Evolutionary conservation across 1,140 invertebrate species (phyloP).

Genomic region (Drusus annulatus): DNA sequence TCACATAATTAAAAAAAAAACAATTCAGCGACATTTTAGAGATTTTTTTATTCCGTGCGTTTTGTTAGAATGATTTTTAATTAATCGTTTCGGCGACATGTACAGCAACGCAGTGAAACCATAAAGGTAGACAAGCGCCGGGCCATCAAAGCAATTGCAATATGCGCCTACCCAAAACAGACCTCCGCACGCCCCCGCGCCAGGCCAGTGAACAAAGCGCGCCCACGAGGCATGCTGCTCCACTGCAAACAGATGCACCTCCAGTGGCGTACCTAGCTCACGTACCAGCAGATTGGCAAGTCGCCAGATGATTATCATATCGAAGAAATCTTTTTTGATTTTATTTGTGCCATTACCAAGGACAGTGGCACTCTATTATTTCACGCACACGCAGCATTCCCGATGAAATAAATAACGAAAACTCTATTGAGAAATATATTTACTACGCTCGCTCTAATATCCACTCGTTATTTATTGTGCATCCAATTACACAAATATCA

Average conservation of each 20-base stretch:
- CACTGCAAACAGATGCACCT: slow-evolving; percentile 18
- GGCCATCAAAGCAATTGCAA: not conserved
- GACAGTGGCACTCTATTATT: slow-evolving; percentile 5
- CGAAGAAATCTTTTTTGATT: slow-evolving; percentile 23
- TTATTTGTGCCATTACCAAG: slow-evolving; percentile 20
- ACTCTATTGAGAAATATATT: not conserved
- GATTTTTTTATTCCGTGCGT: too few relatives aligned
- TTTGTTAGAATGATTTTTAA: not conserved
- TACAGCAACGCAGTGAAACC: not conserved
- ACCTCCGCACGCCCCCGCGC: not conserved
- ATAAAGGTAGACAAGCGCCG: not conserved
- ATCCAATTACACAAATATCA: too few relatives aligned
- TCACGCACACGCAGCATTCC: slow-evolving; percentile 26
- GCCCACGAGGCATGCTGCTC: not conserved
- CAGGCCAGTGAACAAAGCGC: not conserved
- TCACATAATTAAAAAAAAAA: too few relatives aligned
- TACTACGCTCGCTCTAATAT: too few relatives aligned
- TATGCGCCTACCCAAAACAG: not conserved
- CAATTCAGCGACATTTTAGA: too few relatives aligned
- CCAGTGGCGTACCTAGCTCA: not conserved
- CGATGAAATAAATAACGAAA: not conserved
- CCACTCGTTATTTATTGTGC: too few relatives aligned
- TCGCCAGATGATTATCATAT: slow-evolving; percentile 38
- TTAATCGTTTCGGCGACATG: not conserved
- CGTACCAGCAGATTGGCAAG: not conserved